Base-by-base conservation (phyloP, 2,113 vertebrate species). In the Camelus bactrianus region DNA sequence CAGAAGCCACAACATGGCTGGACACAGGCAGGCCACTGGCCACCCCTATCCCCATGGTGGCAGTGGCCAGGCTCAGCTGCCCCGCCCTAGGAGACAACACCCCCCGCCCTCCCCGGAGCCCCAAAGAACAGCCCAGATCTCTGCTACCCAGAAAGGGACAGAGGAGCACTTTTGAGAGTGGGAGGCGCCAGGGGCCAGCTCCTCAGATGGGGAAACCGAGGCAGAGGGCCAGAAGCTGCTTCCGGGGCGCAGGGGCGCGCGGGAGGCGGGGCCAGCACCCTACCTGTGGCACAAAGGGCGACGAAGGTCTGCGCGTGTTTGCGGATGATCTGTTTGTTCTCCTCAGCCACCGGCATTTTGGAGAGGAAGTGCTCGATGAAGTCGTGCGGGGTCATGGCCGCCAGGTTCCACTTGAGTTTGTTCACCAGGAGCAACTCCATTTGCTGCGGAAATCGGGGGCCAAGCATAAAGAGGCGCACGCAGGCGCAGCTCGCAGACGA, bases 401-500 rank as follows among this genome's bases (percentile, higher is more conserved):
- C 99, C 98, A 99, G 99, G 97, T 99, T 99, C 99, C 99, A 99
- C 98, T 99, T 99, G 98, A 99, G 99, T 97, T 99, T 99, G 99
- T 99, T 99, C 97, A 99, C 99, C 97, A 99, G 99, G 87, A 99
- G 98, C 97, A 99, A 98, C 98, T 99, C 99, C 99, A 99, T 99
- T 98, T 99, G 99, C 99, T 99, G 98, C 67, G 22, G 96, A 97
- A 98, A 94, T 65, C 90, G 98, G 95, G 98, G 15, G 84, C 46
- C 48, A 13, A 35, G 62, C 85, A 28, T 94, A 73, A 92, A 73
- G 64, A 62, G 56, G 65, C n/a, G 62, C 28, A 77, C 20, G 76
- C 7, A 32, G 7, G 32, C 38, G 38, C 38, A 42, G 38, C 38
- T 42, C 38, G 38, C 38, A 42, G 38, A 42, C 38, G 52, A 35